Evolutionary conservation across 1,140 invertebrate species (phyloP).

Genomic region (Listronotus bonariensis): DNA sequence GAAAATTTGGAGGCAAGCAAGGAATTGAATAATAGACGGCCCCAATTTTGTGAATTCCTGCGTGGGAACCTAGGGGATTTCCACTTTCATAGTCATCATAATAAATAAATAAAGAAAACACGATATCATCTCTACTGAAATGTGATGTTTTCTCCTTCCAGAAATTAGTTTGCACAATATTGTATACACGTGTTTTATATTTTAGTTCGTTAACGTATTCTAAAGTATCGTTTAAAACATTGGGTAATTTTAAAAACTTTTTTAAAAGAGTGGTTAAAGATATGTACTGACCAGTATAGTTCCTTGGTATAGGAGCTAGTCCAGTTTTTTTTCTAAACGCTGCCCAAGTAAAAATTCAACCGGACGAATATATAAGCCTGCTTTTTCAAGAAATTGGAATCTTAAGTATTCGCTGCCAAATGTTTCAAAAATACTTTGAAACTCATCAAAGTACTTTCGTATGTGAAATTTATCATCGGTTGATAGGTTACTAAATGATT

Average conservation of each 20-base stretch:
- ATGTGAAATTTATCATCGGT: no score
- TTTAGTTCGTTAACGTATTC: not conserved
- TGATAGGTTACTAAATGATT: no score
- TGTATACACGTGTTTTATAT: not conserved
- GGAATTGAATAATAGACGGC: constrained; percentile 17
- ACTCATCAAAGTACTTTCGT: no score
- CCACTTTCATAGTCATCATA: constrained; percentile 20
- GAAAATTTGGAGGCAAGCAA: not conserved
- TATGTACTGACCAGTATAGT: not conserved
- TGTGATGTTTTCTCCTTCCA: constrained; percentile 1
- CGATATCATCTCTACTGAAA: not conserved
- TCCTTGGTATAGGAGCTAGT: no score
- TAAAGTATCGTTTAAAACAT: not conserved
- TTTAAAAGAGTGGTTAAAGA: not conserved
- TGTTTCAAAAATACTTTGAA: no score
- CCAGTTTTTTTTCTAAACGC: no score
- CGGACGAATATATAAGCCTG: no score
- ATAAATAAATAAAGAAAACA: constrained; percentile 2
- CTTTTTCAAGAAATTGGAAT: no score
- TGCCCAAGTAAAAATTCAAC: no score
- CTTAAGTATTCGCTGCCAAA: no score
- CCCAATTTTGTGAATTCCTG: constrained; percentile 19
- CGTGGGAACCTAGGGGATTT: constrained; percentile 16
- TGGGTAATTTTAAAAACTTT: constrained; percentile 3
- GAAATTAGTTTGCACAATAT: constrained; percentile 2